Conservation (phyloP, 2,797 vertebrate species). For the Otolemur crassicaudatus region DNA sequence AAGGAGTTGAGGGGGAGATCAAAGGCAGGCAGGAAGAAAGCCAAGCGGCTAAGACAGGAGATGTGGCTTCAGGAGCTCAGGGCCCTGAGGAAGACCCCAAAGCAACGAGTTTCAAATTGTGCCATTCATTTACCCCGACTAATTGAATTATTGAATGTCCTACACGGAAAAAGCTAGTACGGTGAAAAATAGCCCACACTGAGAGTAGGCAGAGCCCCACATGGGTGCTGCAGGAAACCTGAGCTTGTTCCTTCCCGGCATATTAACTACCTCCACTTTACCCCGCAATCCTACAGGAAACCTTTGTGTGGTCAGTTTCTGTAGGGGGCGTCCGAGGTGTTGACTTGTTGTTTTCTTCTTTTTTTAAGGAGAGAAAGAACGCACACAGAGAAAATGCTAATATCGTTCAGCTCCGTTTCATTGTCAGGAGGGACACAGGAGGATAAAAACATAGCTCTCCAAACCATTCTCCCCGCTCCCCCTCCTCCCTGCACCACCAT, state of each 20-base stretch:
- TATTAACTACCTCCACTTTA: slow-evolving; percentile 66
- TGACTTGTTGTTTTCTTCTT: slow-evolving; percentile 23
- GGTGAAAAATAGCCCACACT: slow-evolving; percentile 62
- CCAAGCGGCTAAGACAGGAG: slow-evolving; percentile 58
- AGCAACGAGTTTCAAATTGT: not conserved
- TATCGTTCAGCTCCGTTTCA: slow-evolving; percentile 86
- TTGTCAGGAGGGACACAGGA: slow-evolving; percentile 88
- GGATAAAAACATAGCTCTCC: slow-evolving; percentile 82
- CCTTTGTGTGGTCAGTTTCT: slow-evolving; percentile 86
- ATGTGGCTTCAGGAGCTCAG: slow-evolving; percentile 38
- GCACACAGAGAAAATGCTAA: slow-evolving; percentile 88
- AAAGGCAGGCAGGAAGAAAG: slow-evolving; percentile 65
- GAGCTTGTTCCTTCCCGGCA: slow-evolving; percentile 70
- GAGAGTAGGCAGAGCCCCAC: slow-evolving; percentile 58
- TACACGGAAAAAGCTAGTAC: slow-evolving; percentile 61
- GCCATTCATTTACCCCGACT: slow-evolving; percentile 60
- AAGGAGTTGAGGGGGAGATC: slow-evolving; percentile 75
- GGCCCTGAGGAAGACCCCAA: slow-evolving; percentile 60
- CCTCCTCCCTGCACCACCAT: slow-evolving; percentile 41
- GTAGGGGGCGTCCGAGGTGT: slow-evolving; percentile 79
- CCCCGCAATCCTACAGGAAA: slow-evolving; percentile 80
- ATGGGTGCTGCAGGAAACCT: slow-evolving; percentile 73
- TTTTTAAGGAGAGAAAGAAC: slow-evolving; percentile 67
- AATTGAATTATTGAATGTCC: slow-evolving; percentile 73
- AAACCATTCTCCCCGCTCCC: slow-evolving; percentile 73